Percentiles rank a stretch among this genome's conserved stretches.
Conservation (phyloP, 2,888 invertebrate species). For the Cremastinae sp. region DNA sequence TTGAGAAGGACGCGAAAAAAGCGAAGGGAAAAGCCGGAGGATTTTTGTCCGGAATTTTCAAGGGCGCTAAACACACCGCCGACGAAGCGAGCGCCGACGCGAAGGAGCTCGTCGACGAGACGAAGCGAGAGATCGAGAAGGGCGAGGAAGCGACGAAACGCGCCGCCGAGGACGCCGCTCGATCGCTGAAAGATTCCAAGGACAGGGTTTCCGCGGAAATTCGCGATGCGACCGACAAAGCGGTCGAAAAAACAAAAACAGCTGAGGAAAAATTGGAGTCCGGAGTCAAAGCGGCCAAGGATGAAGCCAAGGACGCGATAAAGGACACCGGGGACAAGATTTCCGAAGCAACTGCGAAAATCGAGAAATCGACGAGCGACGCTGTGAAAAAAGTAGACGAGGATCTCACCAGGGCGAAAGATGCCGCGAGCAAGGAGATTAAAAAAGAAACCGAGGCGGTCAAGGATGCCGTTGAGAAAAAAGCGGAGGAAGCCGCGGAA, state of each 20-base stretch:
- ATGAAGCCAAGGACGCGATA: slow-evolving; percentile 36
- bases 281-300: slow-evolving; percentile 31
- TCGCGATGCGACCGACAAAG: slow-evolving; percentile 55
- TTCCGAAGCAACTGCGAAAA: slow-evolving; percentile 30
- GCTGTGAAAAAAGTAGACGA: slow-evolving; percentile 44
- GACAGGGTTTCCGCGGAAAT: slow-evolving; percentile 48
- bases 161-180: slow-evolving; percentile 41
- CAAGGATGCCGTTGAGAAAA: slow-evolving; percentile 52
- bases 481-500: slow-evolving; percentile 39
- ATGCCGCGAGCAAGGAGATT: slow-evolving; percentile 35
- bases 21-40: slow-evolving; percentile 66
- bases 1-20: slow-evolving; percentile 63
- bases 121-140: slow-evolving; percentile 72
- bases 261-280: slow-evolving; percentile 42
- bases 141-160: slow-evolving; percentile 53
- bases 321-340: slow-evolving; percentile 58
- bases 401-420: slow-evolving; percentile 30
- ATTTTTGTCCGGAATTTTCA: slow-evolving; percentile 67
- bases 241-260: slow-evolving; percentile 32
- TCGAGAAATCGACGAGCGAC: slow-evolving; percentile 17
- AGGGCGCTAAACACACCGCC: slow-evolving; percentile 63
- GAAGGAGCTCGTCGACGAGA: slow-evolving; percentile 81
- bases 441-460: slow-evolving; percentile 44
- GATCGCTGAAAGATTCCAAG: slow-evolving; percentile 58
- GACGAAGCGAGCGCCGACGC: slow-evolving; percentile 66